Base-by-base conservation (phyloP, 2,888 invertebrate genomes). In the Eupithecia centaureata region DNA sequence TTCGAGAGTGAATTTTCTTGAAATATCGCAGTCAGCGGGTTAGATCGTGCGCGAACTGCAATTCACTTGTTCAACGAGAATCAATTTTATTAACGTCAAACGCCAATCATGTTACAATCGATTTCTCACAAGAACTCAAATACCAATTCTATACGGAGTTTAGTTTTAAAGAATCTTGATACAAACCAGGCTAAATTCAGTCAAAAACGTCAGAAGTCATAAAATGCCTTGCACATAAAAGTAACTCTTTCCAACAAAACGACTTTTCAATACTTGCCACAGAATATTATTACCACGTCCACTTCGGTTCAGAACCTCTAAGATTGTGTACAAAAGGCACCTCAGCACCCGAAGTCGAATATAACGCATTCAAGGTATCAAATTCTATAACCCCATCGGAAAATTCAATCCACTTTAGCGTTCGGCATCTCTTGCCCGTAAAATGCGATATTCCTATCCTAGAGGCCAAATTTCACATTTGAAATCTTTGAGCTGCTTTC, bases 401-500 rank as follows among this genome's bases (percentile, higher is more conserved):
- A 76, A 77, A 78, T 78, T 76, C 78, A 79, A 77, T 80, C 73
- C 76, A 76, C 73, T 78, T 72, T 68, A 72, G 77, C 72, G 74
- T 80, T 72, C 74, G 67, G 65, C 67, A 75, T 66, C 72, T 66
- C 66, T 71, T 65, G 59, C 65, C 65, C 56, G 67, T 71, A 74
- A 77, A 57, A 70, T 67, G 65, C 70, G 66, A 77, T 74, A 73
- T 73, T 72, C 67, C 68, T 59, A 68, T 65, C 64, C 65, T 61
- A 32, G 54, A 71, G 30, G n/a, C 59, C 67, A 47, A 62, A 69
- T 69, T 65, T 51, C 67, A 63, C 42, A 59, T 56, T 33, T 51
- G 25, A 57, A 33, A 51, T 61, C 61, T 32, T 32, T 51, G 60
- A 42, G 61, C 52, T 61, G 57, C 57, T 57, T 18, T 22, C 10